Evolutionary conservation across 2,888 invertebrate species (phyloP), one percentile per base, ranked within the genome.

Genomic region (Boloria selene): DNA sequence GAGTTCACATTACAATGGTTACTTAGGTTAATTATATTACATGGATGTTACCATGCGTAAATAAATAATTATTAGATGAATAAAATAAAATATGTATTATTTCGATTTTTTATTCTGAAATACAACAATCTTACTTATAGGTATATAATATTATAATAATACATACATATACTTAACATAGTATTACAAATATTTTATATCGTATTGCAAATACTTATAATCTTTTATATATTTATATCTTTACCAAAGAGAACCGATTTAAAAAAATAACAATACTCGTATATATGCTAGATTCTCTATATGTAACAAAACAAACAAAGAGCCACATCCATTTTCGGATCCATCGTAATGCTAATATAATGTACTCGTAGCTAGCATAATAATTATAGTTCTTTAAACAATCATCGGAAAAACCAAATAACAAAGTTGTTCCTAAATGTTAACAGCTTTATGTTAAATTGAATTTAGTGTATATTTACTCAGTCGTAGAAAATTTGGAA

Each of bases 301-400:
- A 64, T 64, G 31, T 54, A 17, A 44, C 44, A 64, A 64, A 54
- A 14, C n/a, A 61, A 69, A 69, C 69, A 69, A 69, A 54, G 55
- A 55, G 50, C 38, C 49, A 44, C 26, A 59, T 67, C 69, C 64
- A 55, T 67, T 67, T 69, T 69, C 44, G 66, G 58, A 62, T 56
- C 49, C 45, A 61, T 16, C 38, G 61, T 64, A 61, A 64, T 52
- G 67, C 31, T 55, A 6, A 13, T 55, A 53, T 51, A 54, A 61
- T 69, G 58, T 22, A 22, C 22, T 22, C 22, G 22, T 67, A 51
- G 17, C 26, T 59, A 54, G 67, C 59, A 69, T 69, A 50, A 69
- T 69, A 67, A 69, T 67, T 64, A 56, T 49, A 58, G 18, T 42
- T 10, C 45, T 38, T 38, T 38, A 38, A 60, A 61, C 44, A 50